These are phyloP conservation scores for Elmis aenea DNA, from an alignment of 2,888 invertebrate genomes.

Conservation along the genomic window DNA sequence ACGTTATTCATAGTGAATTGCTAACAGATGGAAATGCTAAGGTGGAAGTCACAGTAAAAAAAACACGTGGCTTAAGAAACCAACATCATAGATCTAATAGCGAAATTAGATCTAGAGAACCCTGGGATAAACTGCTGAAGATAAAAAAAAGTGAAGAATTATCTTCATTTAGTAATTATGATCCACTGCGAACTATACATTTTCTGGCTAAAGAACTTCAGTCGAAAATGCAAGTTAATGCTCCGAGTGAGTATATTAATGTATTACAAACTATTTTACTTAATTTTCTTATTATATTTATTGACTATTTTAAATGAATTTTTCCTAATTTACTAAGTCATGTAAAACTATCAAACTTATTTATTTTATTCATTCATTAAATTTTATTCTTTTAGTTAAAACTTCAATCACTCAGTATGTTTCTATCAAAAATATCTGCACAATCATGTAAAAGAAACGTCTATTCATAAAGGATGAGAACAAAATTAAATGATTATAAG, in stretches of 20 bases:
- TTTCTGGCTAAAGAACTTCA: conserved; percentile 43
- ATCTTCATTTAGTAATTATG: conserved; percentile 39
- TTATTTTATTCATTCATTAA: too few relatives aligned
- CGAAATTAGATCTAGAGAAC: conserved; percentile 19
- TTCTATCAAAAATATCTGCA: too few relatives aligned
- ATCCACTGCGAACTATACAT: conserved; percentile 43
- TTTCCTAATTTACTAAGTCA: too few relatives aligned
- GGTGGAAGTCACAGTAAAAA: conserved; percentile 32
- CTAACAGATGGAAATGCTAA: conserved; percentile 26
- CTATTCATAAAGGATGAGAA: too few relatives aligned
- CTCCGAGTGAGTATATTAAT: conserved; percentile 31
- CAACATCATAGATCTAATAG: conserved; percentile 28
- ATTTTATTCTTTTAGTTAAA: too few relatives aligned
- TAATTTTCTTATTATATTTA: too few relatives aligned
- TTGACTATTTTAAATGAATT: too few relatives aligned
- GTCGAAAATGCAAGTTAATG: conserved; percentile 31
- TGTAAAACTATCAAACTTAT: too few relatives aligned
- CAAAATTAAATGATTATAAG: too few relatives aligned
- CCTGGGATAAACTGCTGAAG: conserved; percentile 36
- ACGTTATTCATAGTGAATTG: conserved; percentile 20
- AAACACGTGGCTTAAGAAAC: conserved; percentile 26
- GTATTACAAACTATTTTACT: conserved; percentile 1
- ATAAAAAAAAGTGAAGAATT: conserved; percentile 28
- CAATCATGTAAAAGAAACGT: too few relatives aligned
- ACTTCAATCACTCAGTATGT: too few relatives aligned